Evolutionary conservation across 2,797 vertebrate genomes (phyloP).

Genomic region (Neoniphon sammara): DNA sequence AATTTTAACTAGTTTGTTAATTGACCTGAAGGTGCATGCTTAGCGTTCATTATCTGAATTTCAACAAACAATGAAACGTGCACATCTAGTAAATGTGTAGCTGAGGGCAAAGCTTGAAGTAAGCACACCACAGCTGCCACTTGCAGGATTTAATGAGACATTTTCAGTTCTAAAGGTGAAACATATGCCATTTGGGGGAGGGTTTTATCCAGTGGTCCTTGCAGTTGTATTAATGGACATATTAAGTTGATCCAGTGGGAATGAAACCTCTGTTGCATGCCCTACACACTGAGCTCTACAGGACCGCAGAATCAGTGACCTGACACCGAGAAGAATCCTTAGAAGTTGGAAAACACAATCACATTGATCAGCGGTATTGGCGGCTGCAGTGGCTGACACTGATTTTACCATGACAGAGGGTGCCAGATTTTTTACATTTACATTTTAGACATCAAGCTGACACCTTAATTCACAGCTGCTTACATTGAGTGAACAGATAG

Average conservation of each 20-base stretch:
- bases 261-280: no score
- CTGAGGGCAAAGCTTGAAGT: not conserved
- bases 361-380: no score
- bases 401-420: no score
- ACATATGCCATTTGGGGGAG: not conserved
- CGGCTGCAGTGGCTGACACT: no score
- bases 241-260: no score
- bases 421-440: not conserved
- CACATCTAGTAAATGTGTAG: slow-evolving; percentile 12
- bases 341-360: no score
- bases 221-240: not conserved
- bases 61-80: slow-evolving; percentile 57
- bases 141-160: not conserved
- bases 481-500: no score
- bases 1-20: slow-evolving; percentile 51
- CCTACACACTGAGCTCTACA: no score
- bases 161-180: not conserved
- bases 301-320: no score
- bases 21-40: slow-evolving; percentile 42
- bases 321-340: no score
- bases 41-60: slow-evolving; percentile 58
- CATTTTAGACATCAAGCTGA: no score
- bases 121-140: not conserved
- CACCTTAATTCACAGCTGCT: no score
- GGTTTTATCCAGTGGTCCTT: not conserved